phyloP scores from a whole-genome alignment of 2,113 vertebrate species.

The Alligator mississippiensis region DNA sequence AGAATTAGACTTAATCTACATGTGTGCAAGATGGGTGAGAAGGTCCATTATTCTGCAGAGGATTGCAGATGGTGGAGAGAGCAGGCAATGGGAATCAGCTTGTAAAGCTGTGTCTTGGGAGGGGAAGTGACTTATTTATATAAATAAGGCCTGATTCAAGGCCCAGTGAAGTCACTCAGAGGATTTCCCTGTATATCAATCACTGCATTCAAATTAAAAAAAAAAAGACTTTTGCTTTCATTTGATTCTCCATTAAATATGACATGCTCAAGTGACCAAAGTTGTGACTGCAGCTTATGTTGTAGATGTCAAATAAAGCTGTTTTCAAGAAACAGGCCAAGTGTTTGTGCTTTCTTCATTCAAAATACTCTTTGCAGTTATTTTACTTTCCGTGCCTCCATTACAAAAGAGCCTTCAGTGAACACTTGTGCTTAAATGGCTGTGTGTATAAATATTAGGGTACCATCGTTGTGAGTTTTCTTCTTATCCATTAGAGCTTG shows the following conservation, averaged over 20 bases:
- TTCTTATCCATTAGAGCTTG: neutral
- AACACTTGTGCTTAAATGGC: neutral
- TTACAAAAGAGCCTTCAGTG: neutral
- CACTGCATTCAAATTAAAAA: neutral
- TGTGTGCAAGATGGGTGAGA: neutral
- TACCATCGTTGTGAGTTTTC: neutral
- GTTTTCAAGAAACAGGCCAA: neutral
- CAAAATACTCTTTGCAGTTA: neutral
- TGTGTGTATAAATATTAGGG: neutral
- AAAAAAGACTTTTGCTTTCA: neutral
- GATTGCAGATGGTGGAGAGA: neutral
- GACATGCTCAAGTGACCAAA: neutral
- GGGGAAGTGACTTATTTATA: accelerated
- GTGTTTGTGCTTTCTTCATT: neutral
- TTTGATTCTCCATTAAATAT: neutral
- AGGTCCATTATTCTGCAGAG: neutral
- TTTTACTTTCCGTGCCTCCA: neutral
- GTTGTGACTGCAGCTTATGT: neutral
- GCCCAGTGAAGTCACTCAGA: accelerated
- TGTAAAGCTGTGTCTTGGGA: neutral
- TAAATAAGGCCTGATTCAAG: neutral
- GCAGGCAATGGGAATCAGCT: accelerated
- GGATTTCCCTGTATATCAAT: neutral
- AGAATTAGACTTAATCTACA: neutral
- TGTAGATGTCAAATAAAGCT: neutral